These are phyloP conservation scores for Paramormyrops kingsleyae DNA, from an alignment of 2,113 vertebrate genomes.

Conservation along the genomic window DNA sequence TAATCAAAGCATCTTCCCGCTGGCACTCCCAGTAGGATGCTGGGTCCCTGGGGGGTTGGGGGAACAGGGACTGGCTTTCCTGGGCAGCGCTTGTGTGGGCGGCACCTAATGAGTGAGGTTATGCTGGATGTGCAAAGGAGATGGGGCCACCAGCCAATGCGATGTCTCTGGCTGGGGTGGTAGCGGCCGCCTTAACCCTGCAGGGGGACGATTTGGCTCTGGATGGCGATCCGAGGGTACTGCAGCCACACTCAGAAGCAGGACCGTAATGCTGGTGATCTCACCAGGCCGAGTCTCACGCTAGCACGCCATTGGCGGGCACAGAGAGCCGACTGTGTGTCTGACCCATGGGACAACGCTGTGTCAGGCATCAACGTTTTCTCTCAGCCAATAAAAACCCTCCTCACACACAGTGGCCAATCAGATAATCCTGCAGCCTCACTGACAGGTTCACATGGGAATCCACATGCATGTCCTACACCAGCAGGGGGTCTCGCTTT, in stretches of 20 bases:
- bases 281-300: background rate
- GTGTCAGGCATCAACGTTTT: background rate
- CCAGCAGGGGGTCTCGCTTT: background rate
- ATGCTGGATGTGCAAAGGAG: background rate
- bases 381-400: background rate
- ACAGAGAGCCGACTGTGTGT: background rate
- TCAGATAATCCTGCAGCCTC: background rate
- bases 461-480: background rate
- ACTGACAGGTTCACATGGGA: background rate
- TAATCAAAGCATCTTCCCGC: conserved; percentile 43
- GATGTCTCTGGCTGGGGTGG: background rate
- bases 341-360: background rate
- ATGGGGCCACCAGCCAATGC: background rate
- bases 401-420: background rate
- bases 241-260: background rate
- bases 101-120: conserved; percentile 33
- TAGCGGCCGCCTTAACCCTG: background rate
- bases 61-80: conserved; percentile 17
- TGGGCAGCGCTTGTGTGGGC: conserved; percentile 29
- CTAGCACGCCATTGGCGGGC: background rate
- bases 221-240: background rate
- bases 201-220: background rate
- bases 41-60: conserved; percentile 10
- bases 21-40: conserved; percentile 31
- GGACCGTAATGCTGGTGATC: background rate